Base-by-base conservation (phyloP, 2,888 invertebrate genomes). In the Eristalis arbustorum region DNA sequence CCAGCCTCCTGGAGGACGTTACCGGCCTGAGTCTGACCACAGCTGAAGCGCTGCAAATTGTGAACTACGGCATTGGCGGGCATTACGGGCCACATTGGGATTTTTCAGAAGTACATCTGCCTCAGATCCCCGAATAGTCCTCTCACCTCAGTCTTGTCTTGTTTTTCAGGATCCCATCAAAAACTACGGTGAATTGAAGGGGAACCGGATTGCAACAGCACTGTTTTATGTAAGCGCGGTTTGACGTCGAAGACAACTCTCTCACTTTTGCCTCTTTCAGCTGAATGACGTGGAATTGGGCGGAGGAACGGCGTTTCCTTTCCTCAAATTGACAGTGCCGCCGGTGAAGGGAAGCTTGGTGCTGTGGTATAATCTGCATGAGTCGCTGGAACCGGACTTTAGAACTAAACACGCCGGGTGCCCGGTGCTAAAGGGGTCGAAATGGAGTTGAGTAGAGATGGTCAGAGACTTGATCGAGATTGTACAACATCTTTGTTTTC, bases 301-400 rank as follows among this genome's bases (percentile, higher is more conserved):
- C 2, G 99, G 99, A 22, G 98, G 97, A 4, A 99, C 99, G 0
- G 98, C 98, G 18, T 99, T 99, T 93, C 97, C 98, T 0, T 95
- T 95, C 89, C 94, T 98, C 22, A 96, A 96, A 8, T 94, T 97
- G 63, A 95, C 96, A 57, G 93, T 98, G 74, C 96, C 96, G 94
- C 98, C 99, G 0, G 94, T 95, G 89, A 97, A 97, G 93, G 96
- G 98, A 18, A 95, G 97, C 10, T 97, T 98, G 8, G 96, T 97
- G 0, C 97, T 98, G 93, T 98, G 98, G 98, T 95, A 96, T 91
- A 98, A 99, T 93, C 94, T 98, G 88, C 96, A 96, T 91, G 95
- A 96, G 3, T 97, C 96, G 88, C 98, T 98, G 0, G 97, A 98
- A 89, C 98, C 98, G 0, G 97, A 98, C 93, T 94, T 95, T 89